These are phyloP conservation scores for Rambutsinella grinnellia DNA, from an alignment of 2,888 invertebrate species.

Conservation along the genomic window DNA sequence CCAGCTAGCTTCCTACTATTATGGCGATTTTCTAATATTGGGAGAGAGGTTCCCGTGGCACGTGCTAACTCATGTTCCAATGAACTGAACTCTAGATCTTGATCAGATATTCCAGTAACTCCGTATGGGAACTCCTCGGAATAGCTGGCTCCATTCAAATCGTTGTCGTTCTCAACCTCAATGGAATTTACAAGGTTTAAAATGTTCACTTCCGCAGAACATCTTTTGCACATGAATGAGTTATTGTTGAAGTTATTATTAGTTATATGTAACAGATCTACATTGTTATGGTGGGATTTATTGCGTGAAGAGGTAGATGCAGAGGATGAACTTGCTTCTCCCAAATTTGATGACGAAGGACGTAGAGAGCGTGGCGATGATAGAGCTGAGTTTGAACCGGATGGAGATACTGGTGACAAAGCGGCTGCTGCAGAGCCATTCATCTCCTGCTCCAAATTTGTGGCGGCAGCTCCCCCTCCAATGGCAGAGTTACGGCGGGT, in stretches of 20 bases:
- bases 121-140: conserved; percentile 38
- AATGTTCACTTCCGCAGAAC: conserved; percentile 63
- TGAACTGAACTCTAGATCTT: conserved; percentile 60
- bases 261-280: conserved; percentile 9
- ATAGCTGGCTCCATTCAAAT: conserved; percentile 40
- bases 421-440: conserved; percentile 2
- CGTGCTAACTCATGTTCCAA: conserved; percentile 61
- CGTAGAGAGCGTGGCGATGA: conserved; percentile 9
- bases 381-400: conserved; percentile 3
- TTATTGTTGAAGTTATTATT: conserved; percentile 9
- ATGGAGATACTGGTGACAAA: conserved; percentile 28
- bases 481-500: conserved; percentile 43
- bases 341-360: conserved; percentile 28
- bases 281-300: conserved; percentile 30
- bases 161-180: conserved; percentile 52
- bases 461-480: conserved; percentile 9
- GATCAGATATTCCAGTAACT: conserved; percentile 47
- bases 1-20: conserved; percentile 21
- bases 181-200: conserved; percentile 64
- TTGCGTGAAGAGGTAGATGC: conserved; percentile 23
- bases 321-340: conserved; percentile 34
- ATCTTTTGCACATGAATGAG: conserved; percentile 58
- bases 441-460: conserved; percentile 7
- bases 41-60: conserved; percentile 58
- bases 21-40: conserved; percentile 39